These are phyloP conservation scores for Sussaba pulchella DNA, from an alignment of 2,888 invertebrate genomes.

Conservation along the genomic window DNA sequence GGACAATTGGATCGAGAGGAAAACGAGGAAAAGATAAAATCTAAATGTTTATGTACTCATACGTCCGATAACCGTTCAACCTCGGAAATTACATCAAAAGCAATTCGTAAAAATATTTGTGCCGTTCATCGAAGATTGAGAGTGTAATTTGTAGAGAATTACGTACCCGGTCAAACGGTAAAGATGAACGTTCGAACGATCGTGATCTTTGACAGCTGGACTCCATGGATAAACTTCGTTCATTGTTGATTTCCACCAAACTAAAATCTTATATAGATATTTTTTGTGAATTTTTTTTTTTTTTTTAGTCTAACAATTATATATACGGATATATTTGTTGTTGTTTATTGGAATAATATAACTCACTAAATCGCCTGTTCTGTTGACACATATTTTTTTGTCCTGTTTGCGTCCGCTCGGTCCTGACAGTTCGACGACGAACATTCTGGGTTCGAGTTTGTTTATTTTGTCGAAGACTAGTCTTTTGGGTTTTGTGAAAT, in stretches of 20 bases:
- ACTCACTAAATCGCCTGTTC: constrained; percentile 85
- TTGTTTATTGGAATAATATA: neutral
- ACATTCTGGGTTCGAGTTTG: constrained; percentile 89
- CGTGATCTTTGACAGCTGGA: constrained; percentile 92
- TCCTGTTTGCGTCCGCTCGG: constrained; percentile 86
- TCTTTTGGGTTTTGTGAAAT: constrained; percentile 87
- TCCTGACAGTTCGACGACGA: constrained; percentile 86
- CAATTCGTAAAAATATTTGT: constrained; percentile 36
- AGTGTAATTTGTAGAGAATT: constrained; percentile 36
- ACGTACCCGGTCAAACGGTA: constrained; percentile 90
- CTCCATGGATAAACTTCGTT: constrained; percentile 98
- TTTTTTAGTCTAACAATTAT: too few relatives aligned
- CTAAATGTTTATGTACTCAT: constrained; percentile 12
- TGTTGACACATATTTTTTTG: constrained; percentile 85
- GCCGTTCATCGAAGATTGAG: constrained; percentile 38
- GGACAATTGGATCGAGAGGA: neutral
- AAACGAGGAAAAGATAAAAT: neutral
- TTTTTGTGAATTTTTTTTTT: neutral
- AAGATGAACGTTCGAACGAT: constrained; percentile 95
- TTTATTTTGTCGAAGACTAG: constrained; percentile 87
- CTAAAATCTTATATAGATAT: constrained; percentile 83
- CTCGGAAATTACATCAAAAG: constrained; percentile 23
- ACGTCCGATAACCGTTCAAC: neutral
- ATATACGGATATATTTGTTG: too few relatives aligned
- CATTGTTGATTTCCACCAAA: constrained; percentile 94